Base-by-base conservation (phyloP, 1,140 invertebrate species). In the Nymphalis io region DNA sequence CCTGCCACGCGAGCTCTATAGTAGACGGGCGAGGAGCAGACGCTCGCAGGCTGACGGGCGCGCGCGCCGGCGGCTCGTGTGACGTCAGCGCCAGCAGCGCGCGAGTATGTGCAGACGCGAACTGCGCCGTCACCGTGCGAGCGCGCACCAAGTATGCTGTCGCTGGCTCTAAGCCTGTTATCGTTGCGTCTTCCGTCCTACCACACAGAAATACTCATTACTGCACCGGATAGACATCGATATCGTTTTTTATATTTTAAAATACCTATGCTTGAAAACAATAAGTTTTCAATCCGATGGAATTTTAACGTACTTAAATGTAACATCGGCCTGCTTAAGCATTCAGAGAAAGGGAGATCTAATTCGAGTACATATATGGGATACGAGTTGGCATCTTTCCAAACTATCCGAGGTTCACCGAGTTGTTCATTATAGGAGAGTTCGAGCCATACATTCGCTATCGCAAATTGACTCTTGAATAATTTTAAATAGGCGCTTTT, bases 141-240 rank as follows among this genome's bases (percentile, higher is more conserved):
- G 89, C 94, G 33, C 97, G 92, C 64, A 98, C 94, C 55, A 95
- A 93, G 74, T 98, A 98, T 3, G 93, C 93, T 0, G 95, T 96
- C 0, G 96, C 95, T 1, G 97, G 96, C 71, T 95, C 94, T 15
- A 98, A 89, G 0, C 93, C 92, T 2, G 92, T 83, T 78, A 94
- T 92, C 58, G 93, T 93, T 15, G 93, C 91, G 61, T 88, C 81
- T 81, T 92, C 91, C 33, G 81, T 80, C 53, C 89, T 91, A 60
- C 13, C 51, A 46, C n/a, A 46, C 42, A n/a, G 42, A 16, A n/a
- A 1, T 16, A 18, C 1, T 5, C 15, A 16, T 46, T 46, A 46
- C 15, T 6, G 1, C 16, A 8, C 16, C 15, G 0, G 12, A 33
- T 3, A 1, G 23, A 27, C 5, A 3, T 27, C 5, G 23, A 33